A percentile compares a stretch with the other conserved stretches of the same genome.
Conservation (phyloP, 1,140 invertebrate species). For the Bombus sibiricus region DNA sequence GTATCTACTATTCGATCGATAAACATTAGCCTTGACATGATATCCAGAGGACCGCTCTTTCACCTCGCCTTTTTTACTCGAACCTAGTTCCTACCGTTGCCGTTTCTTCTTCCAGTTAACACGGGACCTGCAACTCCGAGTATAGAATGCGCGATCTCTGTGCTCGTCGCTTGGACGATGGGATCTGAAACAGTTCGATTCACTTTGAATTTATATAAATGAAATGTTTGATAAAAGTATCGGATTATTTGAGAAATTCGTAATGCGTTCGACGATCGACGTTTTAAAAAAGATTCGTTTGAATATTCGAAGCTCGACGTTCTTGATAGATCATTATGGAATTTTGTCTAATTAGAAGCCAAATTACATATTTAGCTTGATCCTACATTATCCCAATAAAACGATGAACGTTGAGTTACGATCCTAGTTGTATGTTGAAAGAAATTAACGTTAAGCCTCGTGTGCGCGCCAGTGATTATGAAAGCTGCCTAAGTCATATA, state of each 20-base stretch:
- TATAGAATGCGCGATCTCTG: neutral
- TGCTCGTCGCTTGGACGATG: neutral
- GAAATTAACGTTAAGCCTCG: too few species aligned
- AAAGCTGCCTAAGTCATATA: too few species aligned
- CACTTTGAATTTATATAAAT: neutral
- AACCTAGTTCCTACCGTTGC: neutral
- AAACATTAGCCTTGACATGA: slow-evolving; percentile 77
- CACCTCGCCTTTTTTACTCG: slow-evolving; percentile 41
- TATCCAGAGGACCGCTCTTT: slow-evolving; percentile 63
- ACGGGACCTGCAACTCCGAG: neutral
- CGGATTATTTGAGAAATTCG: neutral
- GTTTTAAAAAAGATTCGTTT: neutral
- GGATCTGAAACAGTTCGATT: neutral
- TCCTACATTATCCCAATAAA: too few species aligned
- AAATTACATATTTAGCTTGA: too few species aligned
- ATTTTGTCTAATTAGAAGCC: too few species aligned
- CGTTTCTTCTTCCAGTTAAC: slow-evolving; percentile 23
- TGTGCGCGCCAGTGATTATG: too few species aligned
- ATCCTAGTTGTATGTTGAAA: too few species aligned
- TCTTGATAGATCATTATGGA: too few species aligned
- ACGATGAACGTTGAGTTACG: too few species aligned
- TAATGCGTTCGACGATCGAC: too few species aligned
- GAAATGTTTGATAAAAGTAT: neutral
- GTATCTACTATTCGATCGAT: slow-evolving; percentile 73
- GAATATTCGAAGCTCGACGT: too few species aligned